phyloP scores from a whole-genome alignment of 2,113 vertebrate species.

The Gymnorhina tibicen region DNA sequence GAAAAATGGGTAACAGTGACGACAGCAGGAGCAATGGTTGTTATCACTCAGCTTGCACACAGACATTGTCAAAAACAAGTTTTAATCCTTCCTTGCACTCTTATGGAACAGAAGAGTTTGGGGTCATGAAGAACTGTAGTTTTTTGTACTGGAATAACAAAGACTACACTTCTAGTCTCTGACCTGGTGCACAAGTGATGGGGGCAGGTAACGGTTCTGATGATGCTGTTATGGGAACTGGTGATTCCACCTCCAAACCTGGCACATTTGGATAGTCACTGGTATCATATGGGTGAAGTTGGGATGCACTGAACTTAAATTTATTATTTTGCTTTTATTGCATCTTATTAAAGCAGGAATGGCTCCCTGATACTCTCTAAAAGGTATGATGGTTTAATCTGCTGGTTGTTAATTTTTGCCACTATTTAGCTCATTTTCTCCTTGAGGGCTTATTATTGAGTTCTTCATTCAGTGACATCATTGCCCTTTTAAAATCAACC shows the following conservation, averaged over 20 bases:
- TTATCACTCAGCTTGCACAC: not conserved
- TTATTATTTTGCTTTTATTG: not conserved
- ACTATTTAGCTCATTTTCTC: not conserved
- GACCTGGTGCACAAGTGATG: too few relatives aligned
- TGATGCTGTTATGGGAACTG: fast-evolving
- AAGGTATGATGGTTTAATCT: not conserved
- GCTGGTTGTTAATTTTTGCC: not conserved
- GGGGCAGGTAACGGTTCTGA: not conserved
- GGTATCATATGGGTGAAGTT: not conserved
- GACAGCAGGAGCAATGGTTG: not conserved
- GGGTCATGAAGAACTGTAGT: not conserved
- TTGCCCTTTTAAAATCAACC: not conserved
- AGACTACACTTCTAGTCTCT: not conserved
- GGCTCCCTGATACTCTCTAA: not conserved
- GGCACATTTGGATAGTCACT: not conserved
- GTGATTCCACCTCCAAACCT: not conserved
- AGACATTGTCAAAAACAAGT: not conserved
- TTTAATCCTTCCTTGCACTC: not conserved
- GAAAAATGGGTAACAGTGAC: not conserved
- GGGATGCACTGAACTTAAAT: not conserved
- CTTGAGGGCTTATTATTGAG: not conserved
- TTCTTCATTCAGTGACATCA: not conserved
- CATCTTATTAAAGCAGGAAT: not conserved
- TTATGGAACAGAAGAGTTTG: not conserved
- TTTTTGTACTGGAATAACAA: not conserved